These are phyloP conservation scores for Darevskia mixta DNA, from an alignment of 2,797 vertebrate species.

Conservation along the genomic window DNA sequence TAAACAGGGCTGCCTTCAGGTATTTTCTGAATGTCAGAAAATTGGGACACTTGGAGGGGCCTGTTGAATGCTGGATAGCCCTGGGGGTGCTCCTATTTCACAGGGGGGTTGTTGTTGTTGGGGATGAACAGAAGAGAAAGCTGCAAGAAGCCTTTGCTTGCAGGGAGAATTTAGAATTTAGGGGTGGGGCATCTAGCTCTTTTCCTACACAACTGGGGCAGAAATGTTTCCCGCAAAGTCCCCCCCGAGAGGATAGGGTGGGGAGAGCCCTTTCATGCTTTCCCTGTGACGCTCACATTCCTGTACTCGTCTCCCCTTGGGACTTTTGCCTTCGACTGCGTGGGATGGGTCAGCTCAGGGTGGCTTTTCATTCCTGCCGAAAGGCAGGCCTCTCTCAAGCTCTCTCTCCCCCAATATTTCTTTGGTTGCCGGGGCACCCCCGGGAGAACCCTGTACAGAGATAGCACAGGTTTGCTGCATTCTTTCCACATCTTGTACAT, in stretches of 20 bases:
- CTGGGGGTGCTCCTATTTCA: too few species aligned
- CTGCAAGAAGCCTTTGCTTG: background rate
- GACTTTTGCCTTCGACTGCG: background rate
- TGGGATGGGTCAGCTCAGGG: background rate
- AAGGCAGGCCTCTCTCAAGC: background rate
- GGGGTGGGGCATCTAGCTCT: background rate
- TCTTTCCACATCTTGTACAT: background rate
- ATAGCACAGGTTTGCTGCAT: background rate
- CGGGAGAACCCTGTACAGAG: background rate
- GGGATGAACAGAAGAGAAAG: background rate
- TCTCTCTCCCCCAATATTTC: background rate
- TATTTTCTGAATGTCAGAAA: too few species aligned
- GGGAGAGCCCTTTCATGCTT: background rate
- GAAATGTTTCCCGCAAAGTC: background rate
- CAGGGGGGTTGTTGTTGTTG: too few species aligned
- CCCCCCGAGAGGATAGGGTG: background rate
- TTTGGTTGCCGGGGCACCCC: background rate
- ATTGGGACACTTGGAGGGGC: too few species aligned
- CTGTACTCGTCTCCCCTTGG: background rate
- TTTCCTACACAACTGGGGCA: background rate
- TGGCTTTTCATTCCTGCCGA: background rate
- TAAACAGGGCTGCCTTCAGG: too few species aligned
- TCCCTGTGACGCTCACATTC: background rate
- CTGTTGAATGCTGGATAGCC: too few species aligned
- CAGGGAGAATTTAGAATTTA: background rate